Evolutionary conservation across 2,888 invertebrate genomes (phyloP).

Genomic region (Harpalus rufipes): DNA sequence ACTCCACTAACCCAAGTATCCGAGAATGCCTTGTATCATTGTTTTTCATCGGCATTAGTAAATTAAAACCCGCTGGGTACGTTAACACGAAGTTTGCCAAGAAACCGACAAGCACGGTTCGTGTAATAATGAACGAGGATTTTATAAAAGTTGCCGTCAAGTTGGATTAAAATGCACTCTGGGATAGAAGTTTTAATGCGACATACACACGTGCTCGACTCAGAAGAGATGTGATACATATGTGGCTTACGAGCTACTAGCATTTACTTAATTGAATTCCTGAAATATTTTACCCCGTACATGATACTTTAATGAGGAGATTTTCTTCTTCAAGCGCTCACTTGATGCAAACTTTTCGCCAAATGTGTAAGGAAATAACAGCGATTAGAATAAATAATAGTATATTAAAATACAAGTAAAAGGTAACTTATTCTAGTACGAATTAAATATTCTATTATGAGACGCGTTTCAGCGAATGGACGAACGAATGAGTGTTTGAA

Average conservation of each 20-base stretch:
- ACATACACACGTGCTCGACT: conserved; percentile 13
- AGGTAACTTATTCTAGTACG: too few species aligned
- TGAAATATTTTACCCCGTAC: neutral
- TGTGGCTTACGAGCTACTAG: neutral
- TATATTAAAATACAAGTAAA: too few species aligned
- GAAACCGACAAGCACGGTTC: neutral
- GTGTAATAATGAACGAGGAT: conserved; percentile 37
- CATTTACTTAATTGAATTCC: conserved; percentile 29
- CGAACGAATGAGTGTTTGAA: too few species aligned
- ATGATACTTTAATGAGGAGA: conserved; percentile 2
- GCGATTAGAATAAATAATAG: too few species aligned
- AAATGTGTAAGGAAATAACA: too few species aligned
- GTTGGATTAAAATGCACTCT: conserved; percentile 46
- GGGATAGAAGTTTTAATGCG: conserved; percentile 29
- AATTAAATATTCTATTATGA: too few species aligned
- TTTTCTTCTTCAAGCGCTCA: neutral
- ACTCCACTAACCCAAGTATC: too few species aligned
- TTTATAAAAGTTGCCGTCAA: conserved; percentile 45
- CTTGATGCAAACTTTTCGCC: neutral
- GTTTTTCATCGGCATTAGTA: conserved; percentile 19
- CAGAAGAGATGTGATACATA: conserved; percentile 5
- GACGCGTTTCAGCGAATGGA: too few species aligned
- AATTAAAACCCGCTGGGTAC: conserved; percentile 35
- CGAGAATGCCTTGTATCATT: neutral
- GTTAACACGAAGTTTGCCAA: conserved; percentile 24